phyloP scores from a whole-genome alignment of 2,113 vertebrate species.

The Nesogale talazaci region DNA sequence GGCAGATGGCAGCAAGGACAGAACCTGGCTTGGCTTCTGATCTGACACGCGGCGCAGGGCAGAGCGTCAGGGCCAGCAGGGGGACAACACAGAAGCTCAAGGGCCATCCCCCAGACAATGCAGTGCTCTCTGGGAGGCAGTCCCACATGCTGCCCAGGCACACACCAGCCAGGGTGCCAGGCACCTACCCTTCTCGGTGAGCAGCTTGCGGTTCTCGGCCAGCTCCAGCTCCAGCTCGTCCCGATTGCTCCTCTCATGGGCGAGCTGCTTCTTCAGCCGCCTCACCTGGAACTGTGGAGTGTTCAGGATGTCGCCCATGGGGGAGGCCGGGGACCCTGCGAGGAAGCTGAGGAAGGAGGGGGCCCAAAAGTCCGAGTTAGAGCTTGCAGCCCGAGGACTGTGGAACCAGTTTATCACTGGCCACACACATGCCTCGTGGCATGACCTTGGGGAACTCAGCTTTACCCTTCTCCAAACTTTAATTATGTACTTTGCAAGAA shows the following conservation, averaged over 20 bases:
- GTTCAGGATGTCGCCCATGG: constrained; percentile 93
- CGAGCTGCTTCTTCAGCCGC: constrained; percentile 89
- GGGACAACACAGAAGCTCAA: background rate
- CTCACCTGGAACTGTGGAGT: constrained; percentile 94
- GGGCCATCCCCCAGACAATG: background rate
- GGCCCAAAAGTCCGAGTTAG: constrained; percentile 32
- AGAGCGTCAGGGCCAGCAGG: background rate
- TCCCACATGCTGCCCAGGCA: accelerated
- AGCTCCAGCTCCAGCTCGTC: constrained; percentile 92
- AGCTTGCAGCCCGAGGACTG: background rate
- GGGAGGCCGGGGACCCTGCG: constrained; percentile 85
- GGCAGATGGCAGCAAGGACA: background rate
- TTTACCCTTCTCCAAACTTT: constrained; percentile 44
- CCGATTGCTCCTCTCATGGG: constrained; percentile 88
- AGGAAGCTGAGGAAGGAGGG: constrained; percentile 77
- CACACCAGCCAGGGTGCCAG: accelerated
- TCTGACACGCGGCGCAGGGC: background rate
- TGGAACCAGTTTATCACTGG: background rate
- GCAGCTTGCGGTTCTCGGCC: constrained; percentile 82
- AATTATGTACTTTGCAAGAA: background rate
- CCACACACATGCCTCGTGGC: background rate
- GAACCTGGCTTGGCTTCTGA: background rate
- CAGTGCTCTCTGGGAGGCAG: accelerated
- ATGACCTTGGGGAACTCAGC: background rate
- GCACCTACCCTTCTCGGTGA: constrained; percentile 88